Evolutionary conservation across 2,113 vertebrate genomes (phyloP), one percentile per base, ranked within the genome.

Genomic region (Gobiocypris rarus): DNA sequence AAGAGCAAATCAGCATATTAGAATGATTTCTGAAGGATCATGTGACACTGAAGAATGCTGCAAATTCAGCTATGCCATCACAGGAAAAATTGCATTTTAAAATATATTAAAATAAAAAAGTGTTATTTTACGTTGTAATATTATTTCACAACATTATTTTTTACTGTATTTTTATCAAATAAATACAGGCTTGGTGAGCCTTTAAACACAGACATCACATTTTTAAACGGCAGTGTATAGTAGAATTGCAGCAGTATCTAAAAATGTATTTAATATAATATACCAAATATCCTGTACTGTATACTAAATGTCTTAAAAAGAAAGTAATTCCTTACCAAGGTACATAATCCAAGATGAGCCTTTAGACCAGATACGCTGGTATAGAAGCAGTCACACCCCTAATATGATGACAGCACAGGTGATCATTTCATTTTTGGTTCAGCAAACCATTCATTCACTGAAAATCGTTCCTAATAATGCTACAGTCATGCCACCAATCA

Each of bases 361-460:
- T 98, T 98, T 65, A 99, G 94, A 87, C 97, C 97, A 1, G 97
- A 98, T 76, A 98, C 95, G 34, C 96, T 99, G 89, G 96, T 95
- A 87, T 98, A 99, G 59, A 95, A 95, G 88, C 95, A 95, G 82
- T 94, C 91, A 86, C 97, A 99, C 10, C 96, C 97, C 97, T 99
- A 91, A 28, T 92, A 5, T 80, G 2, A 65, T 50, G 88, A 84
- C 81, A 56, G 81, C 28, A 83, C 59, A 24, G 15, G 70, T 2
- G 9, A 24, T 56, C 26, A 48, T 9, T 9, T 26, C 13, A 45
- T 1, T 34, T 19, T n/a, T 13, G 15, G 41, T 38, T 63, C 4
- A n/a, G 50, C 22, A 24, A 19, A 70, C 9, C 6, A 9, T 41
- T 6, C 11, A 48, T 24, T 69, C 17, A 11, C 65, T 11, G 19